Percentiles rank a stretch among this genome's conserved stretches.
Conservation (phyloP, 2,113 vertebrate genomes). For the Albula goreensis region DNA sequence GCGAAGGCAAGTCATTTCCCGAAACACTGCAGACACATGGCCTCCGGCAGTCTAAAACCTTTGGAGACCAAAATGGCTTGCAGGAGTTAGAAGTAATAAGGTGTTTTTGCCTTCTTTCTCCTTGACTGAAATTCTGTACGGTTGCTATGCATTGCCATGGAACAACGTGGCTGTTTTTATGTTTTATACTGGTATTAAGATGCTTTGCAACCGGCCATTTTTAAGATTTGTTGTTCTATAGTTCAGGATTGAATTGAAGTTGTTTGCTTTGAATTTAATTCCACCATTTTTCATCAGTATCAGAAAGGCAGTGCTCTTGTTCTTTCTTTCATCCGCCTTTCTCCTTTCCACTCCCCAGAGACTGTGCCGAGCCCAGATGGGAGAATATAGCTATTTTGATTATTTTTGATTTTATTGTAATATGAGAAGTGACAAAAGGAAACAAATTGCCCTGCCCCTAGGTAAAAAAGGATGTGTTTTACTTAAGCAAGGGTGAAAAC, state of each 20-base stretch:
- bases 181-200: slow-evolving; percentile 92
- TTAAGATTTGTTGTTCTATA: slow-evolving; percentile 92
- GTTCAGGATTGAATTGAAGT: slow-evolving; percentile 88
- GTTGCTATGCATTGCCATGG: slow-evolving; percentile 90
- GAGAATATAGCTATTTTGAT: slow-evolving; percentile 21
- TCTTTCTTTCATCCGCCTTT: slow-evolving; percentile 27
- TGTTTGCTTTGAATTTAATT: slow-evolving; percentile 96
- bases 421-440: slow-evolving; percentile 24
- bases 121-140: slow-evolving; percentile 97
- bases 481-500: slow-evolving; percentile 4
- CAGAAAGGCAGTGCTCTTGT: slow-evolving; percentile 50
- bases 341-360: background rate
- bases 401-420: slow-evolving; percentile 28
- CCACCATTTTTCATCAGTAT: slow-evolving; percentile 74
- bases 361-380: background rate
- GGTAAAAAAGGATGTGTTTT: slow-evolving; percentile 11
- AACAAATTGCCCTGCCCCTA: slow-evolving; percentile 23
- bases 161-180: slow-evolving; percentile 85
- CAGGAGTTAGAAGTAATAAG: slow-evolving; percentile 99
- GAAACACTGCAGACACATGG: slow-evolving; percentile 99
- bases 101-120: slow-evolving; percentile 98
- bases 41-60: slow-evolving; percentile 97
- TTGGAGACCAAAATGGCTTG: slow-evolving; percentile 99
- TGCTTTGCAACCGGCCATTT: slow-evolving; percentile 85
- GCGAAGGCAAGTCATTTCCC: slow-evolving; percentile 99